Evolutionary conservation across 2,888 invertebrate species (phyloP), one percentile per base, ranked within the genome.

Genomic region (Sturmia bella): DNA sequence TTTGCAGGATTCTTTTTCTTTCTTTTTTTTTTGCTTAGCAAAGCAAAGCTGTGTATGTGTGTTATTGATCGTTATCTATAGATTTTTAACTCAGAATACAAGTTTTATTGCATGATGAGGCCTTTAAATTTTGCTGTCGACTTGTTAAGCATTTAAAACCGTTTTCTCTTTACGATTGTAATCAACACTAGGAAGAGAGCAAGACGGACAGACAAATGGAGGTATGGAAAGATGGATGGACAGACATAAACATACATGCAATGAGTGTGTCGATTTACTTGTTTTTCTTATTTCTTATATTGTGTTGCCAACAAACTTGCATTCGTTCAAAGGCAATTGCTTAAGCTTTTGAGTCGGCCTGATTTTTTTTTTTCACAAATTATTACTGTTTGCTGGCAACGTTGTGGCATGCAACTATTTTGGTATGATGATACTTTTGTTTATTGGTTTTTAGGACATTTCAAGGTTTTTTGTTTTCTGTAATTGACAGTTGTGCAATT

Each of bases 391-490:
- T 45, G 59, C 24, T 57, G 56, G 5, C 13, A 41, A 27, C 32
- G 43, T n/a, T 63, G 68, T 76, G 50, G 45, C 72, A 68, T 43
- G 75, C 41, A 11, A 5, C 15, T 54, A 37, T 70, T 11, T 37
- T 59, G 21, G 9, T 59, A 17, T 15, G 68, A 78, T 66, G 66
- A 70, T 82, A 70, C 70, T 78, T 78, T 82, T 82, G 82, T 70
- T 82, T 78, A 78, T 78, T 78, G 74, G 74, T 82, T 78, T 82
- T 82, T 78, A 78, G 82, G 82, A 82, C 78, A 78, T 75, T 75
- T 82, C 82, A 78, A 82, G 82, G 82, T 78, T 82, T 78, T 57
- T 50, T 43, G 37, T 82, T 68, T 64, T 54, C 74, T 70, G 19
- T 82, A 82, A 82, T 75, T 82, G 82, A 82, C 82, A 82, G 78